A percentile compares a stretch with the other conserved stretches of the same genome.
These are phyloP conservation scores for Chymomyza procnemis DNA, from an alignment of 2,888 invertebrate genomes.

Conservation along the genomic window DNA sequence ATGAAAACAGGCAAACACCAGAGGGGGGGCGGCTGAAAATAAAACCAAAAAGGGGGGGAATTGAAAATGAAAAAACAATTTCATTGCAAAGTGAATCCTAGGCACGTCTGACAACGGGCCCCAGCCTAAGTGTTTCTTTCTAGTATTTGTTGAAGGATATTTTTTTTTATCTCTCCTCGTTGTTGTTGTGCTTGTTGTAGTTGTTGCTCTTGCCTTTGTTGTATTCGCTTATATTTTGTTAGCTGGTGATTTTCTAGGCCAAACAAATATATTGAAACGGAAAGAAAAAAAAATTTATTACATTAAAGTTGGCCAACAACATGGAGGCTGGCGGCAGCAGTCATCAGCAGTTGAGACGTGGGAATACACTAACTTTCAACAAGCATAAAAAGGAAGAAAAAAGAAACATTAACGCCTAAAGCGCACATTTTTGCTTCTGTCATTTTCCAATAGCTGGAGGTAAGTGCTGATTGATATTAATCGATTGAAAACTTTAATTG, in stretches of 20 bases:
- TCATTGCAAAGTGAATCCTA: conserved; percentile 55
- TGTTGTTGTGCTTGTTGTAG: too few species aligned
- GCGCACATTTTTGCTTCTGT: too few species aligned
- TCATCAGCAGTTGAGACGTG: too few species aligned
- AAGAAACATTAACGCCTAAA: too few species aligned
- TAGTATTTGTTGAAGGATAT: conserved; percentile 1
- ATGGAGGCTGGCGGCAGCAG: too few species aligned
- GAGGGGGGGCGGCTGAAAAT: conserved; percentile 18
- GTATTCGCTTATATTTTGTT: conserved; percentile 20
- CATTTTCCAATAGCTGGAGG: too few species aligned
- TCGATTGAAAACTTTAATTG: too few species aligned
- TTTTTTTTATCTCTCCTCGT: background rate
- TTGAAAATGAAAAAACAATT: conserved; percentile 62
- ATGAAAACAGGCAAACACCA: background rate
- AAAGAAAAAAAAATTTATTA: conserved; percentile 35
- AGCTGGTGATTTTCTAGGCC: conserved; percentile 57
- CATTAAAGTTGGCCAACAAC: too few species aligned
- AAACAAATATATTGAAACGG: conserved; percentile 70
- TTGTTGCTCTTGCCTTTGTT: too few species aligned
- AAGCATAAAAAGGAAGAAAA: too few species aligned
- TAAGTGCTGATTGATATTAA: too few species aligned
- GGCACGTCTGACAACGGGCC: conserved; percentile 51
- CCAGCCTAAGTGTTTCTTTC: background rate
- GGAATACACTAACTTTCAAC: too few species aligned
- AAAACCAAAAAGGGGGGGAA: conserved; percentile 31